Evolutionary conservation across 2,113 vertebrate genomes (phyloP).

Genomic region (Suricata suricatta): DNA sequence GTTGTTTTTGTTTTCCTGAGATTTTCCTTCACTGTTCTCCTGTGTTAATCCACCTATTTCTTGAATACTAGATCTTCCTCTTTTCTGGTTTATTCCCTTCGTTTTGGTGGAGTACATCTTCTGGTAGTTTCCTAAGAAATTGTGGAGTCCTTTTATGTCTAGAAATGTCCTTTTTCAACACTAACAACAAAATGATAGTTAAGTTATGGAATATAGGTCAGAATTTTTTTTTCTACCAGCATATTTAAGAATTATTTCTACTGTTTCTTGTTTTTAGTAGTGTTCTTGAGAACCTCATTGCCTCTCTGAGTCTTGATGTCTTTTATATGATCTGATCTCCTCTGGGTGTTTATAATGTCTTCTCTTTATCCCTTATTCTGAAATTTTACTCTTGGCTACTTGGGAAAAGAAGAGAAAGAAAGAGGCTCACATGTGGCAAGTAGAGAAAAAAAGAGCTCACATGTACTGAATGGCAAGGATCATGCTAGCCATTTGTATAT

Average conservation of each 20-base stretch:
- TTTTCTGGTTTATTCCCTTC: background rate
- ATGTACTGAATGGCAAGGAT: background rate
- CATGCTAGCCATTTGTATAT: background rate
- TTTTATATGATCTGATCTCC: background rate
- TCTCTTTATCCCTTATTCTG: background rate
- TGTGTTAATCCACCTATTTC: background rate
- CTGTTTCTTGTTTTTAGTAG: constrained; percentile 6
- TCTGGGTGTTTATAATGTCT: constrained; percentile 15
- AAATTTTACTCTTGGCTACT: constrained; percentile 48
- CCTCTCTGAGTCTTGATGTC: background rate
- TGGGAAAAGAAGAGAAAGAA: background rate
- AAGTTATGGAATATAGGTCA: background rate
- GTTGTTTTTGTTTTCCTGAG: background rate
- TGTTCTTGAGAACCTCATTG: background rate
- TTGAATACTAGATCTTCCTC: background rate
- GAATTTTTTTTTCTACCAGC: constrained; percentile 23
- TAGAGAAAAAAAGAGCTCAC: background rate
- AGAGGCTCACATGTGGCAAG: background rate
- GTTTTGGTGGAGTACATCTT: background rate
- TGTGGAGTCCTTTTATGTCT: background rate
- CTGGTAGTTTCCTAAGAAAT: background rate
- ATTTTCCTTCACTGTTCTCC: background rate
- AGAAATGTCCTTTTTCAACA: background rate
- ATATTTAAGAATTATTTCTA: constrained; percentile 8
- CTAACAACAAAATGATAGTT: constrained; percentile 8